Percentiles rank a stretch among this genome's conserved stretches.
Evolutionary conservation across 2,113 vertebrate species (phyloP).

Genomic region (Archilochus colubris): DNA sequence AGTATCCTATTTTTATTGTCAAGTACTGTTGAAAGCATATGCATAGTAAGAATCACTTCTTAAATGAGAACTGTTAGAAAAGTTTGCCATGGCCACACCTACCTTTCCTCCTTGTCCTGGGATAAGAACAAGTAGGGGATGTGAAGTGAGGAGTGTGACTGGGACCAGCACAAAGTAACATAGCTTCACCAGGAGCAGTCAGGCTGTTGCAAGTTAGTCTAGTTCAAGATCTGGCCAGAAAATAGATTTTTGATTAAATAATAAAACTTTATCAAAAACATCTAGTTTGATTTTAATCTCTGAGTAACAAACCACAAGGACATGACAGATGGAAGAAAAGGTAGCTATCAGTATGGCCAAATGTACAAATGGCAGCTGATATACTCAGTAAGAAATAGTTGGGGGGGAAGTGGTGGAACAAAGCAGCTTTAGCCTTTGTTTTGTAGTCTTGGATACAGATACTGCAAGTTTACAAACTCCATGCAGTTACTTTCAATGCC

Average conservation of each 20-base stretch:
- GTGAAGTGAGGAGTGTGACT: background rate
- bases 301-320: background rate
- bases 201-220: background rate
- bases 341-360: background rate
- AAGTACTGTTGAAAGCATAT: background rate
- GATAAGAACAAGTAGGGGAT: background rate
- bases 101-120: background rate
- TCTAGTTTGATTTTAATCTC: background rate
- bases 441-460: slow-evolving; percentile 16
- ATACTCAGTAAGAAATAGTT: background rate
- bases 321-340: background rate
- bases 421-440: background rate
- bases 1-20: background rate
- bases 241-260: background rate
- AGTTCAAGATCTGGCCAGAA: background rate
- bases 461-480: background rate
- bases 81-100: background rate
- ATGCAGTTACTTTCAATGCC: background rate
- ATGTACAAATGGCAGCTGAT: background rate
- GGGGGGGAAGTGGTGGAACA: fast-evolving
- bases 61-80: background rate
- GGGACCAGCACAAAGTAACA: background rate
- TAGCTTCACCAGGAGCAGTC: background rate
- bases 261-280: background rate
- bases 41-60: background rate